These are phyloP conservation scores for Charina bottae DNA, from an alignment of 2,113 vertebrate genomes.

Conservation along the genomic window DNA sequence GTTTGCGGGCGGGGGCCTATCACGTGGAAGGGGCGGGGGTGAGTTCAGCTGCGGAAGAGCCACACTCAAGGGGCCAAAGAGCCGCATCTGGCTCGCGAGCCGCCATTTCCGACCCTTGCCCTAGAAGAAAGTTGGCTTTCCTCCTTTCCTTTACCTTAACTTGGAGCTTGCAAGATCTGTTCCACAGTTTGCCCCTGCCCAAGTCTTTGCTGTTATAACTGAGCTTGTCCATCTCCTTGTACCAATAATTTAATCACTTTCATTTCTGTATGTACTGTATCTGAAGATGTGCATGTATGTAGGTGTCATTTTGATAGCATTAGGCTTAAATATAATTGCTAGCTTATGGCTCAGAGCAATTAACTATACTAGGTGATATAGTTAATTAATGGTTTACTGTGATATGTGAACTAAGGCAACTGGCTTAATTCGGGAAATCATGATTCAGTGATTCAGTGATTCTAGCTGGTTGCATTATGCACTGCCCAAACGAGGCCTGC, in stretches of 20 bases:
- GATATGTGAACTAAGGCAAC: not conserved
- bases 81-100: no score
- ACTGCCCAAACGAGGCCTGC: no score
- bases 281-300: not conserved
- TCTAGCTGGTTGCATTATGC: no score
- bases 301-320: not conserved
- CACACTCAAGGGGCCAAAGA: no score
- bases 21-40: no score
- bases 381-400: not conserved
- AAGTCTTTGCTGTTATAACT: no score
- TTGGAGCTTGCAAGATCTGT: not conserved
- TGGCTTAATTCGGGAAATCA: not conserved
- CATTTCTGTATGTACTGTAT: not conserved
- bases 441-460: no score
- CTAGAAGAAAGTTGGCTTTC: no score
- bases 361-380: not conserved
- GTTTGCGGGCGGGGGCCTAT: no score
- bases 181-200: not conserved
- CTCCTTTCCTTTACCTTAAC: no score
- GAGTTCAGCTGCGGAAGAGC: no score
- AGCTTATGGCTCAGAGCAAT: not conserved
- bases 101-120: no score
- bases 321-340: not conserved
- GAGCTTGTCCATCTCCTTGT: not conserved
- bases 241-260: not conserved